Base-by-base conservation (phyloP, 2,888 invertebrate genomes). In the Acrocyrtus sp. region DNA sequence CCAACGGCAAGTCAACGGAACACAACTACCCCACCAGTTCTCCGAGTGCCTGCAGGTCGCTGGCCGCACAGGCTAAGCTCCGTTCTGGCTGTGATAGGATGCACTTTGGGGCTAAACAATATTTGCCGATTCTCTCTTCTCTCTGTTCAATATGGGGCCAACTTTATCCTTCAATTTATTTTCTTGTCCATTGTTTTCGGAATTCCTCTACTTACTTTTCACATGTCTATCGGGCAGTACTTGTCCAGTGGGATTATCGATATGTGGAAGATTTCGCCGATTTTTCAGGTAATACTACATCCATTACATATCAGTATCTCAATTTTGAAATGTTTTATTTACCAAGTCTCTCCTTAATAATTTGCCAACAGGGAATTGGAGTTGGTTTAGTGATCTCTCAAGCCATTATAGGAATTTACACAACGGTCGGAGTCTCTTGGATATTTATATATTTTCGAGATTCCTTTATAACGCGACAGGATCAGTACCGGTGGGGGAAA, bases 251-350 rank as follows among this genome's bases (percentile, higher is more conserved):
- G 95, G 0, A 92, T 94, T 1, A 89, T 95, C 72, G 94, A 94
- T 81, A 95, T 95, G 95, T 96, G 95, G 95, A 89, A 89, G 82
- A 94, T 95, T 82, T 95, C 95, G 63, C 96, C 96, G 0, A 89
- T 95, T 81, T 95, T 95, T 84, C 92, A 93, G 84, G 86, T 86
- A 81, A 68, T 75, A 24, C 0, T 3, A 63, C 50, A 10, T 41
- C 3, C 8, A 62, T 21, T 12, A 3, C 39, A 51, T n/a, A 39
- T 15, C n/a, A 8, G 6, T 29, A 22, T 19, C 21, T 10, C 21
- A 45, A 17, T 19, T n/a, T n/a, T n/a, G n/a, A n/a, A n/a, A n/a
- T 22, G 8, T 43, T 24, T 48, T 50, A 29, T 39, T 12, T 61
- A n/a, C n/a, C n/a, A n/a, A n/a, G 10, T 47, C 19, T 15, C 17